phyloP scores from a whole-genome alignment of 2,888 invertebrate genomes.

The Meiosimyza platycephala region DNA sequence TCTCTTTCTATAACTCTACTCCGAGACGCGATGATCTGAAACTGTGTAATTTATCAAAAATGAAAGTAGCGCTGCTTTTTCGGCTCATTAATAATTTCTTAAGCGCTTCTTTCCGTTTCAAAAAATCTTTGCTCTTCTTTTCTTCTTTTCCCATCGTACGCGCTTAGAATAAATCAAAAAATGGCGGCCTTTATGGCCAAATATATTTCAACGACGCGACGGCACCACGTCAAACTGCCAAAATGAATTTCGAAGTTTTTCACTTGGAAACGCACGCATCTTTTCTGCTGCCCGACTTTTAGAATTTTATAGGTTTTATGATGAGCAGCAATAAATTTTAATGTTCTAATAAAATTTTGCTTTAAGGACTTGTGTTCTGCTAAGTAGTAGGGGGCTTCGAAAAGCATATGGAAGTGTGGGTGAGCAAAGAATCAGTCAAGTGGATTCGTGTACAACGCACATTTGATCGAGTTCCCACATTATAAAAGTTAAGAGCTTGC shows the following conservation, averaged over 20 bases:
- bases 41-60: constrained; percentile 48
- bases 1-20: too few species aligned
- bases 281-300: not conserved
- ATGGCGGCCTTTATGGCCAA: constrained; percentile 4
- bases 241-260: constrained; percentile 4
- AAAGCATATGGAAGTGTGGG: too few species aligned
- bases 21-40: not conserved
- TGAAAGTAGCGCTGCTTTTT: constrained; percentile 30
- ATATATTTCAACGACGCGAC: not conserved
- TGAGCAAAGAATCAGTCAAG: too few species aligned
- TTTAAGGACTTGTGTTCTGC: not conserved
- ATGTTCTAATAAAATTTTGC: constrained; percentile 22
- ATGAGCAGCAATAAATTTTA: constrained; percentile 39
- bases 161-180: constrained; percentile 21
- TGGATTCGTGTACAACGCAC: not conserved
- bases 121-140: not conserved
- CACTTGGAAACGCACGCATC: not conserved
- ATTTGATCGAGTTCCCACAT: constrained; percentile 7
- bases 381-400: not conserved
- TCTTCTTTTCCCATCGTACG: too few species aligned
- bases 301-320: constrained; percentile 9
- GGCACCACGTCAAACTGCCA: too few species aligned
- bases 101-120: constrained; percentile 20
- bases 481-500: not conserved
- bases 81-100: constrained; percentile 48